A percentile compares a stretch with the other conserved stretches of the same genome.
These are phyloP conservation scores for Halichoeres trimaculatus DNA, from an alignment of 2,113 vertebrate genomes.

Conservation along the genomic window DNA sequence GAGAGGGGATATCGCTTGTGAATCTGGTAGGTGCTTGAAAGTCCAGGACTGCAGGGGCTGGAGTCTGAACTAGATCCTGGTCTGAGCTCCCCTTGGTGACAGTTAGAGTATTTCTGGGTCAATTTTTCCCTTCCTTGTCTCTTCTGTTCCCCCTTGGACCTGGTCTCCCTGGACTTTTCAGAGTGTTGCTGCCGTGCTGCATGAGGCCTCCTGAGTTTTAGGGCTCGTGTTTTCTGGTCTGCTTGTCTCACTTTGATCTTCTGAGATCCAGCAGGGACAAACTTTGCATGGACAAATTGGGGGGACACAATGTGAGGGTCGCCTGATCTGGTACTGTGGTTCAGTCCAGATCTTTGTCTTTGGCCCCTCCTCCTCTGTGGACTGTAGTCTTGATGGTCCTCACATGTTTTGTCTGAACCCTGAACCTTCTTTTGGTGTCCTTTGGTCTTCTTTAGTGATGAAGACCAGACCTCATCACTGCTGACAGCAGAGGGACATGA, in stretches of 20 bases:
- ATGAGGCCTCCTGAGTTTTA: constrained; percentile 82
- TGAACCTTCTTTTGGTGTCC: constrained; percentile 29
- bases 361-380: constrained; percentile 46
- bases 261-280: constrained; percentile 83
- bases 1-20: too few relatives aligned
- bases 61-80: constrained; percentile 87
- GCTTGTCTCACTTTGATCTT: constrained; percentile 82
- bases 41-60: constrained; percentile 80
- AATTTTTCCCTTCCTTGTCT: constrained; percentile 51
- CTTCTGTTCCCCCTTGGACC: constrained; percentile 61
- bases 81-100: constrained; percentile 72
- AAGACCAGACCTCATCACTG: constrained; percentile 52
- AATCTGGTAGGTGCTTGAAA: constrained; percentile 47
- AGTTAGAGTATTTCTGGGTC: constrained; percentile 40
- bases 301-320: constrained; percentile 48
- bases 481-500: constrained; percentile 58
- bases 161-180: constrained; percentile 74
- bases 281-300: constrained; percentile 84
- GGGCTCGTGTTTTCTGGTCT: constrained; percentile 84
- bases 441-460: constrained; percentile 45
- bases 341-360: constrained; percentile 53
- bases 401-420: constrained; percentile 41
- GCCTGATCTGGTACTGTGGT: constrained; percentile 59
- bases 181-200: constrained; percentile 70
- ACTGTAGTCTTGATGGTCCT: constrained; percentile 33